A percentile compares a stretch with the other conserved stretches of the same genome.
phyloP scores from a whole-genome alignment of 2,797 vertebrate species.

The Telmatherina bonti region DNA sequence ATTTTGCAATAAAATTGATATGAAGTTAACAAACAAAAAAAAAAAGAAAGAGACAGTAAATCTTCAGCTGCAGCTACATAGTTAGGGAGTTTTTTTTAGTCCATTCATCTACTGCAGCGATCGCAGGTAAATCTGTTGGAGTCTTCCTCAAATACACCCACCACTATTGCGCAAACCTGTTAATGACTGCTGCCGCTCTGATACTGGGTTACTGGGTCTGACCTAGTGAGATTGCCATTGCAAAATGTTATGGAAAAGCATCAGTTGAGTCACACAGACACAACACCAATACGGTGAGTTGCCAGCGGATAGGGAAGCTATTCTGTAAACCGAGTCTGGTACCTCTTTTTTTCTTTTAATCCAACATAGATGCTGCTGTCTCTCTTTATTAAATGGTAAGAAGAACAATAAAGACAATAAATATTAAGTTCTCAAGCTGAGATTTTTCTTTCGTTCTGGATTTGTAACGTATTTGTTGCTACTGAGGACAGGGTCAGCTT shows the following conservation, averaged over 20 bases:
- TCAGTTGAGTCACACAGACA: not conserved
- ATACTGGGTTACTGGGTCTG: conserved; percentile 1
- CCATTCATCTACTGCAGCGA: too few relatives aligned
- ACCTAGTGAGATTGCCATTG: not conserved
- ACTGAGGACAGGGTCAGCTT: not conserved
- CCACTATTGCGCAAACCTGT: not conserved
- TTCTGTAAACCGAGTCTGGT: not conserved
- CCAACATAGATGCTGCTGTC: not conserved
- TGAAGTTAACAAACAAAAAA: not conserved
- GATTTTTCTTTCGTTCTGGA: too few relatives aligned
- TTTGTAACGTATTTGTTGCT: not conserved
- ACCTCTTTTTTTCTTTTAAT: not conserved
- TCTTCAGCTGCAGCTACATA: not conserved
- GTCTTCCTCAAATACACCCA: not conserved
- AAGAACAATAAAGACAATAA: not conserved
- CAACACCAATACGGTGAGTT: not conserved
- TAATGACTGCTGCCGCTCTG: not conserved
- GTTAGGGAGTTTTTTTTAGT: too few relatives aligned
- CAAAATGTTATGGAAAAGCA: not conserved
- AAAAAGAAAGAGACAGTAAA: too few relatives aligned
- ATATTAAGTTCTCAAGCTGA: too few relatives aligned
- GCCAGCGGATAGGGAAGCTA: not conserved
- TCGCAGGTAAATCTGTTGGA: not conserved
- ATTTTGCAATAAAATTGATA: not conserved
- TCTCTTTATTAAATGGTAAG: not conserved